Evolutionary conservation across 2,797 vertebrate species (phyloP).

Genomic region (Eurystomus glaucurus): DNA sequence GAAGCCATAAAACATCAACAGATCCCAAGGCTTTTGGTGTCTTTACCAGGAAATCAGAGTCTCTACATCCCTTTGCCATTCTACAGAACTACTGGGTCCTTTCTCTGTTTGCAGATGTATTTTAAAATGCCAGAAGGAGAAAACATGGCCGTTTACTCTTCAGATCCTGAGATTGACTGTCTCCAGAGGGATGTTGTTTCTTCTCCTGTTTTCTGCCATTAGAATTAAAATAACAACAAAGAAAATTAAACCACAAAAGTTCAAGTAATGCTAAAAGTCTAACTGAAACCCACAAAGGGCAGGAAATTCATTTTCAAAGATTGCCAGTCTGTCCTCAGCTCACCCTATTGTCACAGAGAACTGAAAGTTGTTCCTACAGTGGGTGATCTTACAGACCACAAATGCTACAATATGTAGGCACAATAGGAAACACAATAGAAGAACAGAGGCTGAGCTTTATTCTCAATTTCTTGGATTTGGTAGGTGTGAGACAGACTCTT

Average conservation of each 20-base stretch:
- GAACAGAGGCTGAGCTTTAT: conserved; percentile 10
- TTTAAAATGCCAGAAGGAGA: conserved; percentile 20
- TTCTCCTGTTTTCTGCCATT: conserved; percentile 68
- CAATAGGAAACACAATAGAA: conserved; percentile 40
- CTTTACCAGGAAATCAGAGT: not conserved
- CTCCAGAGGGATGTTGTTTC: conserved; percentile 42
- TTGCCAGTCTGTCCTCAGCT: conserved; percentile 72
- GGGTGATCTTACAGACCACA: conserved; percentile 67
- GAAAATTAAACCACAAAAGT: conserved; percentile 74
- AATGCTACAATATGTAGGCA: conserved; percentile 57
- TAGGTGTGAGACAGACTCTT: conserved; percentile 34
- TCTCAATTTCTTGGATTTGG: conserved; percentile 27
- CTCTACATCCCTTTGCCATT: not conserved
- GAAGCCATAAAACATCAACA: not conserved
- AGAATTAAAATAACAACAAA: conserved; percentile 70
- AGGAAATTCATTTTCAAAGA: conserved; percentile 70
- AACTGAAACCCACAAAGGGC: conserved; percentile 73
- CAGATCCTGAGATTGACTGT: conserved; percentile 15
- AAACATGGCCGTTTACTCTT: not conserved
- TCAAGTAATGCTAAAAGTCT: conserved; percentile 70
- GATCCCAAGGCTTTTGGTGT: not conserved
- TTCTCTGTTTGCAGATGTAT: not conserved
- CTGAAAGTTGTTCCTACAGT: conserved; percentile 64
- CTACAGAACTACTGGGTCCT: not conserved
- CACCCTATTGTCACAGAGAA: conserved; percentile 74